Conservation (phyloP, 2,113 vertebrate genomes). For the Artemisiospiza belli region DNA sequence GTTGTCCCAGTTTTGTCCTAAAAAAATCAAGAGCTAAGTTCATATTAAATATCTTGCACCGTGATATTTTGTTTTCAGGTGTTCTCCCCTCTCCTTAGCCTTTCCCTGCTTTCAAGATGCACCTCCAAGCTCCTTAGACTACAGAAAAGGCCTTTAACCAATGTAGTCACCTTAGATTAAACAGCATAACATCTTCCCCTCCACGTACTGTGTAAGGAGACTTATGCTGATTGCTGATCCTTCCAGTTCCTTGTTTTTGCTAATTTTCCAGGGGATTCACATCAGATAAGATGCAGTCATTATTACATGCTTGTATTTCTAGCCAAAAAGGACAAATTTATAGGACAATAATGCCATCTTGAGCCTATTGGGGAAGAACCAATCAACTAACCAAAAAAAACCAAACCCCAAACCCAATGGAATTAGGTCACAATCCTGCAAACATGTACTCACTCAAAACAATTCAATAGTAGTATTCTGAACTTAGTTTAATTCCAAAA, state of each 20-base stretch:
- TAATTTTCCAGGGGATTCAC: neutral
- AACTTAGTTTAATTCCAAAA: neutral
- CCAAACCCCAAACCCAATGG: neutral
- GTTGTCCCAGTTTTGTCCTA: neutral
- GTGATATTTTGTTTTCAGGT: neutral
- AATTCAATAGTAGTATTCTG: neutral
- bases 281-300: neutral
- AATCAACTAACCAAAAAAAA: neutral
- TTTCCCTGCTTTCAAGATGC: neutral
- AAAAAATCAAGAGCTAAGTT: neutral
- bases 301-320: neutral
- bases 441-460: neutral
- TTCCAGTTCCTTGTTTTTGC: neutral
- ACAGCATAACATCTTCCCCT: neutral
- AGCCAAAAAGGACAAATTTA: neutral
- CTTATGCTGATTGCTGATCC: neutral
- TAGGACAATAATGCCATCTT: neutral
- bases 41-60: neutral
- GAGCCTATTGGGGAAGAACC: neutral
- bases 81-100: neutral
- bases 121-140: neutral
- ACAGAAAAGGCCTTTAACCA: neutral
- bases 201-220: fast-evolving
- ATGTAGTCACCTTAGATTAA: neutral
- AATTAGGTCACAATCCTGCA: neutral